Evolutionary conservation across 2,888 invertebrate species (phyloP), one percentile per base, ranked within the genome.

Genomic region (Unio pictorum): DNA sequence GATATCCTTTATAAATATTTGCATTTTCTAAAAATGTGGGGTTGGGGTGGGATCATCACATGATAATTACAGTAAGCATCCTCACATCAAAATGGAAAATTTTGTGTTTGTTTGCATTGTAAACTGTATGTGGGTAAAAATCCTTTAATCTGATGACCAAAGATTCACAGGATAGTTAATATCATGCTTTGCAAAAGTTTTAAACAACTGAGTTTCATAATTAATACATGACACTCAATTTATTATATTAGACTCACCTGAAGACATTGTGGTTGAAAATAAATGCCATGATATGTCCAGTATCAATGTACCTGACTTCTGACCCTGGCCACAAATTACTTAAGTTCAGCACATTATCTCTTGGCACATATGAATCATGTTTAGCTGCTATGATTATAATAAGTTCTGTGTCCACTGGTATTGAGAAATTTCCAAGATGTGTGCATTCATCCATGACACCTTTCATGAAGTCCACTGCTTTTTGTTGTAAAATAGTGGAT

Each of bases 361-460:
- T 93, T 0, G 98, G 98, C 18, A 98, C 95, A 90, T 98, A 92
- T 6, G 90, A 91, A 90, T 97, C 97, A 84, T 95, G 93, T 79
- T 94, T 93, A 0, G 98, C 98, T 85, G 95, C 95, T 2, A 99
- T 95, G 26, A 96, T 95, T 61, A 96, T 97, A 72, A 97, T 95
- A 66, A 98, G 91, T 17, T 94, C 94, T 0, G 98, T 95, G 87
- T 99, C 98, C 65, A 94, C 94, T 0, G 93, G 93, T 23, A 94
- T 92, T 3, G 96, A 94, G 88, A 97, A 99, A 91, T 98, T 97
- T 79, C 94, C 95, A 59, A 99, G 91, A 91, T 98, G 98, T 0
- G 99, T 99, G 89, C 97, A 99, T 90, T 99, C 98, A 88, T 99
- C 99, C 99, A 99, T 99, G 81, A 99, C 94, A 0, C 98, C 97